Evolutionary conservation across 2,113 vertebrate species (phyloP), one percentile per base, ranked within the genome.

Genomic region (Malurus elegans): DNA sequence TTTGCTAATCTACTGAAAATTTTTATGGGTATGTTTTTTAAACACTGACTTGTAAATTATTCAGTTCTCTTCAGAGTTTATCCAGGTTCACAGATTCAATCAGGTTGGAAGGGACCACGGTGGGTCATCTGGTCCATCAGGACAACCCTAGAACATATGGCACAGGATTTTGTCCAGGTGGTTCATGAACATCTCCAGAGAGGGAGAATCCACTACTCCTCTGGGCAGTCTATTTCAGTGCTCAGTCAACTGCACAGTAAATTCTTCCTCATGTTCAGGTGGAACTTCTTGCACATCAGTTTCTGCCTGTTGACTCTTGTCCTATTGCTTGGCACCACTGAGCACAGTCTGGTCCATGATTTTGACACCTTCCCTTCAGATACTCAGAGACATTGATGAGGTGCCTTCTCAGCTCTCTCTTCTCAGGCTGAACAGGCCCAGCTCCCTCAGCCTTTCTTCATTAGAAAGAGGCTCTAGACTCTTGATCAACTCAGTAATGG

Each of bases 291-390:
- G 54, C 12, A 18, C 14, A 23, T 53, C 12, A 28, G 0, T 60
- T 5, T 28, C 64, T 61, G 32, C 15, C 38, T 4, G 2, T 20
- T 70, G 28, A 6, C 12, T 18, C 21, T 53, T 8, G 4, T 28
- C 6, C 9, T 21, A 7, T 18, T 47, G 3, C n/a, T 62, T 4
- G 25, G 31, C 16, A 40, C 3, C 7, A 7, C 24, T 2, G 6
- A 48, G 20, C 14, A 64, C 34, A 42, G 19, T 17, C 40, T 70
- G 56, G 8, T 29, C 12, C 56, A 17, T 47, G 9, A 9, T 28
- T 12, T 32, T 60, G 38, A 15, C 47, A 19, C 9, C 5, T 2
- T 47, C 28, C 2, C 12, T 64, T 71, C 58, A 71, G 31, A 48
- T 10, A 29, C 6, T 20, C 9, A 14, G 4, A 8, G 20, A 31